phyloP scores from a whole-genome alignment of 2,113 vertebrate genomes.

The Sminthopsis crassicaudata region DNA sequence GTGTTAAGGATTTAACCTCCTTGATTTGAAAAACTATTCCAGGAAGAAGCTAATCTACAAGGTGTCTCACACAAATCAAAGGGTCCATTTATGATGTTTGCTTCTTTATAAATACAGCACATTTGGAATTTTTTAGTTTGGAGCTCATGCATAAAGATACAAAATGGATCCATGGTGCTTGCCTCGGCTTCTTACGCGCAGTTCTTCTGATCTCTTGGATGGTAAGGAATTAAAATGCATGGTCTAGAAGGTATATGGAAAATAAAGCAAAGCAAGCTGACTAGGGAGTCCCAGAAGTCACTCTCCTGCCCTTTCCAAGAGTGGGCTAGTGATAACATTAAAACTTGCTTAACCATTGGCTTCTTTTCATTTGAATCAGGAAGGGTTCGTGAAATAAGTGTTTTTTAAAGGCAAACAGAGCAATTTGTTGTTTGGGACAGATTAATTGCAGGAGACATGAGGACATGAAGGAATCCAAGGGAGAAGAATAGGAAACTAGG shows the following conservation, averaged over 20 bases:
- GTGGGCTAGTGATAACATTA: not conserved
- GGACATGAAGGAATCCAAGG: not conserved
- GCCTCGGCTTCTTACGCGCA: constrained; percentile 60
- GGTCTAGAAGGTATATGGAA: not conserved
- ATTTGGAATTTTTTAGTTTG: constrained; percentile 45
- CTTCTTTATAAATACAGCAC: constrained; percentile 64
- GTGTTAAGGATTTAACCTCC: constrained; percentile 52
- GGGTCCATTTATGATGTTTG: constrained; percentile 77
- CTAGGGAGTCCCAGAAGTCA: not conserved
- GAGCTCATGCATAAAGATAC: not conserved
- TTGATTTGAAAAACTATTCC: not conserved
- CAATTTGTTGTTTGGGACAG: not conserved
- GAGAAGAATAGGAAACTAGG: not conserved
- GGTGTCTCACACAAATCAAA: constrained; percentile 77
- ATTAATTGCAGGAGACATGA: not conserved
- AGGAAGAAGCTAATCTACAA: constrained; percentile 30
- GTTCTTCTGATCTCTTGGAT: constrained; percentile 73
- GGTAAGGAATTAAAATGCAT: constrained; percentile 76
- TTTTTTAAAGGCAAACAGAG: constrained; percentile 21
- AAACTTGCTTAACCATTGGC: not conserved
- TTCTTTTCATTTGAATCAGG: not conserved
- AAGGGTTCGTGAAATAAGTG: constrained; percentile 24
- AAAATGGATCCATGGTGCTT: constrained; percentile 75
- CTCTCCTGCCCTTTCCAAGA: not conserved
- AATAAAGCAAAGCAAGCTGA: constrained; percentile 15